Conservation (phyloP, 37 sponge, comb jelly and placozoan genomes). For the Chondrilla cf. caribensis region DNA sequence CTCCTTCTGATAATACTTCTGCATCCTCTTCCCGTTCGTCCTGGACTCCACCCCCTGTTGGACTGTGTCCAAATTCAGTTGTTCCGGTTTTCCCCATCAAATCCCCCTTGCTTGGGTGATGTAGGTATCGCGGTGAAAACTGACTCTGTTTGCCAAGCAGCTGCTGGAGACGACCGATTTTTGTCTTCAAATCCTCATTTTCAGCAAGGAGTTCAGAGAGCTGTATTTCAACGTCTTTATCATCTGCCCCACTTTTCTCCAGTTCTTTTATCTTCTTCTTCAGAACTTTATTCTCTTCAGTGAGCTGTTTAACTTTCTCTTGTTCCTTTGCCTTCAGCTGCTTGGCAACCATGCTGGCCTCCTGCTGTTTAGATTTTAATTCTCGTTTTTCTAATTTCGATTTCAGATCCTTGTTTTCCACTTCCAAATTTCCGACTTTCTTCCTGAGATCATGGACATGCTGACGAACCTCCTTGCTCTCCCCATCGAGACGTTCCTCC, state of each 20-base stretch:
- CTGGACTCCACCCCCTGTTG: background rate
- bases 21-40: too few species aligned
- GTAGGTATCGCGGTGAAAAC: constrained; percentile 16
- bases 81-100: background rate
- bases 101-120: background rate
- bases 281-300: background rate
- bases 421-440: background rate
- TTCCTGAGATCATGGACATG: background rate
- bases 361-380: background rate
- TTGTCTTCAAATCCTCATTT: constrained; percentile 21
- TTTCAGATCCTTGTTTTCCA: constrained; percentile 22
- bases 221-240: constrained; percentile 20
- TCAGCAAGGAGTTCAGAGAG: constrained; percentile 16
- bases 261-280: constrained; percentile 11
- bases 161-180: background rate
- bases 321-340: constrained; percentile 17
- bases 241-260: background rate
- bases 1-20: too few species aligned
- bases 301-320: constrained; percentile 7
- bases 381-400: constrained; percentile 9
- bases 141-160: constrained; percentile 24
- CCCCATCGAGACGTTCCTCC: constrained; percentile 2
- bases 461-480: constrained; percentile 6
- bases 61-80: background rate
- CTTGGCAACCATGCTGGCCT: background rate